These are phyloP conservation scores for Dromococcyx pavoninus DNA, from an alignment of 2,797 vertebrate genomes.

Conservation along the genomic window DNA sequence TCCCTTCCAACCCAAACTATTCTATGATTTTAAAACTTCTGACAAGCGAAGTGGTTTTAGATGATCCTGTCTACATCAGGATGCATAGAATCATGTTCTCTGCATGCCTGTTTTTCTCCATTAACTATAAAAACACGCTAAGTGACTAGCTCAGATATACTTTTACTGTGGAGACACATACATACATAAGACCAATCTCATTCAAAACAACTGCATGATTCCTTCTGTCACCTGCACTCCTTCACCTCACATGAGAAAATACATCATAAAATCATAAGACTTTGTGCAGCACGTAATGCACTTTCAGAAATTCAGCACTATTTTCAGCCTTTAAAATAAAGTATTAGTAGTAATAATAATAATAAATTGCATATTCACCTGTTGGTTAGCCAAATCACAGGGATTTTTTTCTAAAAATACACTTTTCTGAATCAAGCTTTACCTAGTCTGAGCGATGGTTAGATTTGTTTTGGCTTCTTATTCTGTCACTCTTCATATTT, in stretches of 20 bases:
- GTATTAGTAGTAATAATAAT: neutral
- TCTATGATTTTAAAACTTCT: neutral
- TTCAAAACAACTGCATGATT: neutral
- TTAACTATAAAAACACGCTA: neutral
- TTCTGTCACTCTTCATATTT: neutral
- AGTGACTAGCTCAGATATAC: neutral
- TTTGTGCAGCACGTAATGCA: neutral
- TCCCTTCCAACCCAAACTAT: too few relatives aligned
- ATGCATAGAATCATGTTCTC: neutral
- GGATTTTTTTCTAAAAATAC: neutral
- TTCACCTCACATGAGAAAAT: neutral
- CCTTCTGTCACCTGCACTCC: fast-evolving
- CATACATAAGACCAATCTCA: neutral
- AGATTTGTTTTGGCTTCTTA: neutral
- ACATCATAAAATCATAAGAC: neutral
- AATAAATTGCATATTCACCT: neutral
- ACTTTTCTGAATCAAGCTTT: neutral
- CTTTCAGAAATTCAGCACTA: neutral
- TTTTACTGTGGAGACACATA: neutral
- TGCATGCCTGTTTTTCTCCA: neutral
- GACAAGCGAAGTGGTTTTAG: neutral
- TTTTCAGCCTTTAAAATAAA: neutral
- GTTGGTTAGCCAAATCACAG: neutral
- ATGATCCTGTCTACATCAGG: neutral
- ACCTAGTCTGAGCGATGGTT: neutral